Conservation (phyloP, 2,113 vertebrate genomes). For the Tenebrosternarchus preto region DNA sequence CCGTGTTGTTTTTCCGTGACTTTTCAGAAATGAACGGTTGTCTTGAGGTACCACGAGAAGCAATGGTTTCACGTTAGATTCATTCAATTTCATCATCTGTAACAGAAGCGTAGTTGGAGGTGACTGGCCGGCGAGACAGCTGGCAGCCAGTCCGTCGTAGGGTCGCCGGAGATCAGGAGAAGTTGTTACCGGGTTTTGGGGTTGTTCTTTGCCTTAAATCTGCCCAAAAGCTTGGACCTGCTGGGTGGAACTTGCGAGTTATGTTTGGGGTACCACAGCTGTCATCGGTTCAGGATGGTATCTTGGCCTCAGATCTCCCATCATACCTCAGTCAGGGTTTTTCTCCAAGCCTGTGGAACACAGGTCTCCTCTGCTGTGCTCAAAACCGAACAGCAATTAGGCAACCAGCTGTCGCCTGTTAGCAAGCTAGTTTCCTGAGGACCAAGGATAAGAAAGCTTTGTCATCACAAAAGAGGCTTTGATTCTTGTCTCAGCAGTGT, state of each 20-base stretch:
- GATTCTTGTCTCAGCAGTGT: slow-evolving; percentile 32
- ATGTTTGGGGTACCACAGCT: neutral
- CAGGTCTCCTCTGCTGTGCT: neutral
- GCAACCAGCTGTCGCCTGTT: slow-evolving; percentile 31
- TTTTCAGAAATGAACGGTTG: neutral
- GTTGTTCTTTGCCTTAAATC: slow-evolving; percentile 42
- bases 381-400: slow-evolving; percentile 29
- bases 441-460: slow-evolving; percentile 47
- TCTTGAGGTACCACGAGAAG: neutral
- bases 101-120: neutral
- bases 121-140: neutral
- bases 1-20: neutral
- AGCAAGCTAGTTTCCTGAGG: slow-evolving; percentile 24
- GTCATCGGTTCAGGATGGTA: slow-evolving; percentile 5
- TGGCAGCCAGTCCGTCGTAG: neutral
- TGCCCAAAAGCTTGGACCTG: slow-evolving; percentile 30
- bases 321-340: slow-evolving; percentile 8
- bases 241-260: slow-evolving; percentile 32
- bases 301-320: slow-evolving; percentile 25
- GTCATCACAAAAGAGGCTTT: slow-evolving; percentile 53
- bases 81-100: neutral
- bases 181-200: neutral
- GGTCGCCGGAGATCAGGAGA: neutral
- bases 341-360: slow-evolving; percentile 25
- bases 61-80: no score